phyloP scores from a whole-genome alignment of 1,140 invertebrate genomes.

The Megalopta genalis region DNA sequence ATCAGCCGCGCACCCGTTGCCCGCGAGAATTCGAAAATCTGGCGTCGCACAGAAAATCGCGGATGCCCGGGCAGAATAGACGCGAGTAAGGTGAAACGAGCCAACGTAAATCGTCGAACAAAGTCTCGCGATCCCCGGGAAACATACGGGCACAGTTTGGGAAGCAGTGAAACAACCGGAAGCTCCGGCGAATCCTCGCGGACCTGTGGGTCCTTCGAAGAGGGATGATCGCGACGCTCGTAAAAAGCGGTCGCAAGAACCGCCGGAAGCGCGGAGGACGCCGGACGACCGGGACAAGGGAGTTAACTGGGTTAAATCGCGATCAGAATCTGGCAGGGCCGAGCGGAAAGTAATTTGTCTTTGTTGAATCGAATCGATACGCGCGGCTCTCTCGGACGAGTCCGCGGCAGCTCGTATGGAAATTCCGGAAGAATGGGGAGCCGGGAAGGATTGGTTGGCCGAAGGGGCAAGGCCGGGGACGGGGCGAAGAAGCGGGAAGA shows the following conservation, averaged over 20 bases:
- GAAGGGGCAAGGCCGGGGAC: not conserved
- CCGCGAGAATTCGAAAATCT: too few relatives aligned
- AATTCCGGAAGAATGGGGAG: constrained; percentile 22
- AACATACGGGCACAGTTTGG: too few relatives aligned
- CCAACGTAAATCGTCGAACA: too few relatives aligned
- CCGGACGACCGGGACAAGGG: not conserved
- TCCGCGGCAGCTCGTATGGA: constrained; percentile 8
- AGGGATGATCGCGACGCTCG: not conserved
- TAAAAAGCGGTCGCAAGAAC: not conserved
- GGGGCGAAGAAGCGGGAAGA: constrained; percentile 5
- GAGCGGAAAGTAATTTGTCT: constrained; percentile 32
- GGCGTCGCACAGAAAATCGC: too few relatives aligned
- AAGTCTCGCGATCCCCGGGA: too few relatives aligned
- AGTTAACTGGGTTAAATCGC: constrained; percentile 17
- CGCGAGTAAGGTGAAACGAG: too few relatives aligned
- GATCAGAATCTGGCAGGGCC: not conserved
- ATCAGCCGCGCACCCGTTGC: too few relatives aligned
- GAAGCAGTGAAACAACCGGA: too few relatives aligned
- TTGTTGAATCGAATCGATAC: constrained; percentile 33
- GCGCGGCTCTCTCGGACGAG: not conserved
- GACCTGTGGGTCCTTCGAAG: too few relatives aligned
- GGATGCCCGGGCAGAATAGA: too few relatives aligned
- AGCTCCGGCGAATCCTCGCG: too few relatives aligned
- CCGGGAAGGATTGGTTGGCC: too few relatives aligned
- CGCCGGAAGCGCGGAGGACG: not conserved